phyloP scores from a whole-genome alignment of 2,113 vertebrate species.

The Sylvia atricapilla region DNA sequence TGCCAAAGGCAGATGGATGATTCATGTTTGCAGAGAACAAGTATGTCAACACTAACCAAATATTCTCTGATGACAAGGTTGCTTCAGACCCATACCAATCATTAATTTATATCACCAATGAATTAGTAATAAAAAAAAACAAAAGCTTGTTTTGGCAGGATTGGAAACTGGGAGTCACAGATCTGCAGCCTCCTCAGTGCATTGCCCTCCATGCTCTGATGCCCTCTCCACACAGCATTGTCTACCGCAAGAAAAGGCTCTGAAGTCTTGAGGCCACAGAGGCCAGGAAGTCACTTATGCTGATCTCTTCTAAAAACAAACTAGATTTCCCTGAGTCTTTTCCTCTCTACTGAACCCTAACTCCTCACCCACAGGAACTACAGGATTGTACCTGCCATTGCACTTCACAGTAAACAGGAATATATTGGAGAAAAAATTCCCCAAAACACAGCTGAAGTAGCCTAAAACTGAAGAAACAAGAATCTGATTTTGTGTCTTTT shows the following conservation, averaged over 20 bases:
- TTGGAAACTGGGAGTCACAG: neutral
- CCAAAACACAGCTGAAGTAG: neutral
- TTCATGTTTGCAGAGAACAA: constrained; percentile 8
- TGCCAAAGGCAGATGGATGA: constrained; percentile 13
- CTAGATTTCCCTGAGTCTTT: neutral
- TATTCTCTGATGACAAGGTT: neutral
- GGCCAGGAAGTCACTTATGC: neutral
- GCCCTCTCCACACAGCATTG: neutral
- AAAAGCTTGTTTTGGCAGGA: neutral
- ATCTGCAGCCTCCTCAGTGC: neutral
- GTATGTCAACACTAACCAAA: constrained; percentile 33
- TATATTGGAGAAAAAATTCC: neutral
- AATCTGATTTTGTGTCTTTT: neutral
- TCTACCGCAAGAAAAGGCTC: neutral
- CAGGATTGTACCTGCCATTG: neutral
- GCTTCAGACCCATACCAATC: neutral
- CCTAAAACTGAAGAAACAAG: neutral
- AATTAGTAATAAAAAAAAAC: constrained; percentile 5
- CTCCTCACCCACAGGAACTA: neutral
- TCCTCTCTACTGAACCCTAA: neutral
- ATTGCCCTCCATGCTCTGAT: neutral
- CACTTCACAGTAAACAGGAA: neutral
- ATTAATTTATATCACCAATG: neutral
- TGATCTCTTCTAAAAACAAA: neutral
- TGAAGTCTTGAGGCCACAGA: neutral